These are phyloP conservation scores for Pinctada fucata DNA, from an alignment of 2,888 invertebrate genomes.

Conservation along the genomic window DNA sequence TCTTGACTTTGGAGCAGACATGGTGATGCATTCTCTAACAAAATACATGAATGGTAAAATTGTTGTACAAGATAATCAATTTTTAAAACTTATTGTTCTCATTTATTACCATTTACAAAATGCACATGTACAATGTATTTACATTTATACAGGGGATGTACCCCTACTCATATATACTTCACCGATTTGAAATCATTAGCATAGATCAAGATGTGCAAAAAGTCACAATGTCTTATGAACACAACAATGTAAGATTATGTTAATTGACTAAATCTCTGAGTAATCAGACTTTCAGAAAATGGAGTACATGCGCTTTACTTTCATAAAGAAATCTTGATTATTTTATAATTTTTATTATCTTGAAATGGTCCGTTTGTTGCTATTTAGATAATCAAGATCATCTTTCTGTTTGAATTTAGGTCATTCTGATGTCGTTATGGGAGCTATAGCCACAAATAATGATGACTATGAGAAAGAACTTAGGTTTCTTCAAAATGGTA, in stretches of 20 bases:
- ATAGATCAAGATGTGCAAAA: no score
- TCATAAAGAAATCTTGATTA: no score
- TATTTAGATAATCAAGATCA: no score
- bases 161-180: background rate
- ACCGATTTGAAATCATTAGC: background rate
- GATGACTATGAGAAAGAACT: constrained; percentile 85
- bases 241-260: no score
- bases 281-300: no score
- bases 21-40: constrained; percentile 93
- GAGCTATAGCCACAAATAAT: constrained; percentile 87
- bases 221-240: no score
- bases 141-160: background rate
- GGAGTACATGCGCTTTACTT: no score
- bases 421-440: constrained; percentile 98
- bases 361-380: no score
- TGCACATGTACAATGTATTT: no score
- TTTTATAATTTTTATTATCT: no score
- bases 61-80: no score
- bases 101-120: background rate
- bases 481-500: constrained; percentile 92
- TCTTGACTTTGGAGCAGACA: constrained; percentile 91
- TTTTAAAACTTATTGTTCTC: background rate
- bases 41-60: constrained; percentile 94
- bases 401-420: constrained; percentile 76
- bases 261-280: no score